phyloP scores from a whole-genome alignment of 2,113 vertebrate species.

The Ovis canadensis region DNA sequence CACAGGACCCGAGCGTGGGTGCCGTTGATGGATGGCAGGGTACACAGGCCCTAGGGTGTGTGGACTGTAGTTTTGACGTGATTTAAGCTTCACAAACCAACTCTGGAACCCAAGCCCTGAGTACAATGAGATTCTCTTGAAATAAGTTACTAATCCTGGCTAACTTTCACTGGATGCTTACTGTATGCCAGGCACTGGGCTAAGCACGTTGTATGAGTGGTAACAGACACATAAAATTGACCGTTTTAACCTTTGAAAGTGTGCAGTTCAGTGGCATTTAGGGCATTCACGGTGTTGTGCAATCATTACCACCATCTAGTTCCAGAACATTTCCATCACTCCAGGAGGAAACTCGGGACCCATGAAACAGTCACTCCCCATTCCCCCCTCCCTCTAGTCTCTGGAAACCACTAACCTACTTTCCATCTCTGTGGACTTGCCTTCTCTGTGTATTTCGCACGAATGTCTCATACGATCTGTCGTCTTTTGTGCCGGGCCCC shows the following conservation, averaged over 20 bases:
- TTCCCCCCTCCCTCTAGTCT: neutral
- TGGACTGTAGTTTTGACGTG: neutral
- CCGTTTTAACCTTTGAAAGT: neutral
- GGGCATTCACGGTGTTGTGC: neutral
- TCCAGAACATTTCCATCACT: neutral
- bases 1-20: neutral
- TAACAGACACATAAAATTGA: neutral
- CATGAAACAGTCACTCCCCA: neutral
- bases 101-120: neutral
- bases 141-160: neutral
- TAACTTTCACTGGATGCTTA: neutral
- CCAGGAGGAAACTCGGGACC: neutral
- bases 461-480: neutral
- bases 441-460: neutral
- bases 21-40: rapidly evolving
- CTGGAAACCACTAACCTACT: neutral
- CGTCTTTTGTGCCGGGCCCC: neutral
- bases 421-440: neutral
- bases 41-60: neutral
- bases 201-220: neutral
- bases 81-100: neutral
- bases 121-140: neutral
- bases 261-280: neutral
- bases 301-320: neutral
- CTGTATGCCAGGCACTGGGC: neutral